Conservation (phyloP, 2,888 invertebrate genomes). For the Conops quadrifasciatus region DNA sequence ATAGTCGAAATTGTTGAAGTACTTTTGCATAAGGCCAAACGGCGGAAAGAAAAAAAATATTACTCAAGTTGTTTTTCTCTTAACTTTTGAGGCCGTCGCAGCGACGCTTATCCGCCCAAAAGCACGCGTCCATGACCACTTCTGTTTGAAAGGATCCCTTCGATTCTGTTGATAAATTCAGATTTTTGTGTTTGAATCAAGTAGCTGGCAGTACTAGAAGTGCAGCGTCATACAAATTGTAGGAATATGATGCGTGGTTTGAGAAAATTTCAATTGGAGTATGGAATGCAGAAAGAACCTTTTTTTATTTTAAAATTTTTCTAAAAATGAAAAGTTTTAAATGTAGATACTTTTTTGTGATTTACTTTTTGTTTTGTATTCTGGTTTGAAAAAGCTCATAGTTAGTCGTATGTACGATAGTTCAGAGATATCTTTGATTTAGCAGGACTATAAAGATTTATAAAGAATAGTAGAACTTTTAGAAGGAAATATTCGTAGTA, state of each 20-base stretch:
- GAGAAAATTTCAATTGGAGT: no score
- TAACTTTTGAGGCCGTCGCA: conserved; percentile 7
- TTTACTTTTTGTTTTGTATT: no score
- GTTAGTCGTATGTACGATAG: no score
- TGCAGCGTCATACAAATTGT: conserved; percentile 27
- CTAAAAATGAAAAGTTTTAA: neutral
- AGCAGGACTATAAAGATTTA: no score
- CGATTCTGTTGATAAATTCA: conserved; percentile 19
- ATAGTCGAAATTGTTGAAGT: conserved; percentile 25
- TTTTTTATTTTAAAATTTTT: conserved; percentile 13
- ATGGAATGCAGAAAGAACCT: neutral
- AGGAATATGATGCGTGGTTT: conserved; percentile 11
- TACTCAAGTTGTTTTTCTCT: neutral
- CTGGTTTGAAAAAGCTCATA: no score
- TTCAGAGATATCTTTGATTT: no score
- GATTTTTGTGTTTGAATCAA: conserved; percentile 21
- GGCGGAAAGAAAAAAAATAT: neutral
- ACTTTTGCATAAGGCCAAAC: conserved; percentile 34
- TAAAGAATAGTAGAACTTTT: no score
- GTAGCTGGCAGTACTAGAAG: conserved; percentile 20
- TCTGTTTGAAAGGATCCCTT: conserved; percentile 13
- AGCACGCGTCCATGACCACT: conserved; percentile 25
- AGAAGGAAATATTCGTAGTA: no score
- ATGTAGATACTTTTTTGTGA: no score
- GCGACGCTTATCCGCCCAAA: conserved; percentile 3